A percentile compares a stretch with the other conserved stretches of the same genome.
phyloP scores from a whole-genome alignment of 1,140 invertebrate species.

The Ridgeia piscesae region DNA sequence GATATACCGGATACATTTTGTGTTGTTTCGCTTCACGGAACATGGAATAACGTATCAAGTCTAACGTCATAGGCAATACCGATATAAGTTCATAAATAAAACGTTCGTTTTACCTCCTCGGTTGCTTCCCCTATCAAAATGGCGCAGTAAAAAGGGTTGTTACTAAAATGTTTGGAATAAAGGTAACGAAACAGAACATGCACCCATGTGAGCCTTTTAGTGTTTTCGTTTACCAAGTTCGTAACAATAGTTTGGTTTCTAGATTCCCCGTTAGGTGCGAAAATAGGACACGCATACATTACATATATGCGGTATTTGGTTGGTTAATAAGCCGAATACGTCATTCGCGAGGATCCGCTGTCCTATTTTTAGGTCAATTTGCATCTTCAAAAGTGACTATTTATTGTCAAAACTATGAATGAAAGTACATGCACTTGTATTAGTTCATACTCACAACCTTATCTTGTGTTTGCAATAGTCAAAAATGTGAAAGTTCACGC shows the following conservation, averaged over 20 bases:
- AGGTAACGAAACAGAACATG: neutral
- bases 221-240: neutral
- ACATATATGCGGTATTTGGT: neutral
- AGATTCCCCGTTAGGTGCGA: neutral
- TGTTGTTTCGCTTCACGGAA: neutral
- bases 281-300: neutral
- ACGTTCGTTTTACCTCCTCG: neutral
- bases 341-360: neutral
- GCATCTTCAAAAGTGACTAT: neutral
- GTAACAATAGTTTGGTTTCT: neutral
- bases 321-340: neutral
- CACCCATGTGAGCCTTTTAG: neutral
- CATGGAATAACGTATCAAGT: neutral
- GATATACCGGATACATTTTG: neutral
- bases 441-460: neutral
- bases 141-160: neutral
- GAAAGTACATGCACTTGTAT: neutral
- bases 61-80: neutral
- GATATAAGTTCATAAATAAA: neutral
- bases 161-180: neutral
- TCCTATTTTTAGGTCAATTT: neutral
- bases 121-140: neutral
- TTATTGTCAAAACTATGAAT: neutral
- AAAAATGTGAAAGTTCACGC: neutral
- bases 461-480: neutral